phyloP scores from a whole-genome alignment of 2,797 vertebrate genomes.

The Pelochelys cantorii region DNA sequence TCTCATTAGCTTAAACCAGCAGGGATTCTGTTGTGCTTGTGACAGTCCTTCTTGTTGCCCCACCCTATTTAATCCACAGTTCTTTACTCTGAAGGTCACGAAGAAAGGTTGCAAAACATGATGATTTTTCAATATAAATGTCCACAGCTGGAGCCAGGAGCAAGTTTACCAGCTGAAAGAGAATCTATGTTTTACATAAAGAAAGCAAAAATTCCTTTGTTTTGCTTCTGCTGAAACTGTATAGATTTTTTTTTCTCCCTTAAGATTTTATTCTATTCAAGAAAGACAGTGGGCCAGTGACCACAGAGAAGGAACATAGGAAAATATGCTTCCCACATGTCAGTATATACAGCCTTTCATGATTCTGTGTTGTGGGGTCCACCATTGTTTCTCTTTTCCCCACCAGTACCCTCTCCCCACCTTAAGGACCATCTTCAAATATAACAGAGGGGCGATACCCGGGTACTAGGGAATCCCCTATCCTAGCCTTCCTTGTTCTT shows the following conservation, averaged over 20 bases:
- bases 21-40: slow-evolving; percentile 24
- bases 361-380: neutral
- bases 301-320: neutral
- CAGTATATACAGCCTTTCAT: neutral
- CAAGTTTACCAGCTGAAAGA: neutral
- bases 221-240: neutral
- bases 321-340: neutral
- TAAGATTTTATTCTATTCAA: neutral
- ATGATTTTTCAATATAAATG: slow-evolving; percentile 32
- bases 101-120: neutral
- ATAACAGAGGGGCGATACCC: neutral
- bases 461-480: neutral
- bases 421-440: neutral
- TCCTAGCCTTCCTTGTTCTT: neutral
- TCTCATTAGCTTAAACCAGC: slow-evolving; percentile 31
- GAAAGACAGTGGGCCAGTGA: neutral
- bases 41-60: slow-evolving; percentile 2
- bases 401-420: neutral
- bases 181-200: neutral
- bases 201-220: neutral
- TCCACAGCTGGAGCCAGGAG: slow-evolving; percentile 12
- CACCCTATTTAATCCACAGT: neutral
- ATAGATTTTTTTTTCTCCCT: neutral
- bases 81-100: slow-evolving; percentile 27
- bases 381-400: rapidly evolving